These are phyloP conservation scores for Zonitis immaculata DNA, from an alignment of 2,888 invertebrate species.

Conservation along the genomic window DNA sequence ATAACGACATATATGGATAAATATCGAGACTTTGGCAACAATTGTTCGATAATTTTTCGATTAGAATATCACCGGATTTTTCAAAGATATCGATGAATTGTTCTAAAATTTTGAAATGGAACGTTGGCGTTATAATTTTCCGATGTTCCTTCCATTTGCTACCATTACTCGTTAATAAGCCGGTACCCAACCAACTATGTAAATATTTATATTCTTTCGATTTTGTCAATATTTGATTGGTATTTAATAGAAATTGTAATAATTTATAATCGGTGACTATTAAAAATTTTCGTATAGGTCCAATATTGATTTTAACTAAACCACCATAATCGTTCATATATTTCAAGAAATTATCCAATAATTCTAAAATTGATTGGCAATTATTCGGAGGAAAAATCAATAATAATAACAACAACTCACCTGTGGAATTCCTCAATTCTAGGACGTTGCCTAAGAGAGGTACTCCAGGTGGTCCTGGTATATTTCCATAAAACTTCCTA, in stretches of 20 bases:
- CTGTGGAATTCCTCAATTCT: background rate
- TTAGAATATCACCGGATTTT: constrained; percentile 55
- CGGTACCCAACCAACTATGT: constrained; percentile 36
- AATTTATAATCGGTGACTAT: constrained; percentile 4
- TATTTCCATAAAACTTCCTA: background rate
- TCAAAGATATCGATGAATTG: constrained; percentile 66
- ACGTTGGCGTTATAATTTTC: constrained; percentile 69
- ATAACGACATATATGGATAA: constrained; percentile 57
- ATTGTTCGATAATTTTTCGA: constrained; percentile 50
- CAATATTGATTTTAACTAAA: background rate
- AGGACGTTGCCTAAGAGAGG: constrained; percentile 2
- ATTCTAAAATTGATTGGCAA: constrained; percentile 1
- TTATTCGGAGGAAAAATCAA: too few relatives aligned
- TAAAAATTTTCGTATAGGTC: background rate
- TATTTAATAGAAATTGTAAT: constrained; percentile 28
- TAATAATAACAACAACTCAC: too few relatives aligned
- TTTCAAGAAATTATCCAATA: constrained; percentile 1
- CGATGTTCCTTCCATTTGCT: constrained; percentile 61
- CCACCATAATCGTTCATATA: constrained; percentile 1
- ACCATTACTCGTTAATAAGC: constrained; percentile 38
- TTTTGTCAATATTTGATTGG: constrained; percentile 31
- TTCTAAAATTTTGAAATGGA: constrained; percentile 71
- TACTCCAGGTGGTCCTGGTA: background rate
- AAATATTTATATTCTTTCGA: constrained; percentile 32
- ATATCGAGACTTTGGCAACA: constrained; percentile 53